A percentile compares a stretch with the other conserved stretches of the same genome.
Conservation (phyloP, 1,140 invertebrate species). For the Rhagoletis zephyria region DNA sequence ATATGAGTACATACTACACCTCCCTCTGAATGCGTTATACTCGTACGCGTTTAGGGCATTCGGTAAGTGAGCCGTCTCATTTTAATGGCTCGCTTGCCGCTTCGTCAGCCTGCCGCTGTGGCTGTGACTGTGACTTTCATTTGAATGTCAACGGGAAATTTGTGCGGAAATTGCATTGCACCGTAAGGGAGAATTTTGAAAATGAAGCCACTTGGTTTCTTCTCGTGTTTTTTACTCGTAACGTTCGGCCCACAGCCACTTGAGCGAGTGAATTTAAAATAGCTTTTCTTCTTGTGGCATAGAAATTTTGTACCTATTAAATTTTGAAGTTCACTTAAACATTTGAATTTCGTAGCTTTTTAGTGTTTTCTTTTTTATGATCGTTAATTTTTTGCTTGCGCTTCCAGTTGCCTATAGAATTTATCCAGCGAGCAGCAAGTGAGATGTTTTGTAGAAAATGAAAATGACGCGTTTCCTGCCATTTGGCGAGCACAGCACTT, state of each 20-base stretch:
- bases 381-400: neutral
- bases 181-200: constrained; percentile 7
- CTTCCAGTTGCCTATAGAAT: too few species aligned
- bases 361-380: neutral
- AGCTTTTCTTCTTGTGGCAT: neutral
- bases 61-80: constrained; percentile 28
- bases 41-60: neutral
- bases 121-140: constrained; percentile 22
- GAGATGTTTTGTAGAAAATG: constrained; percentile 44
- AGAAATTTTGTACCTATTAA: constrained; percentile 27
- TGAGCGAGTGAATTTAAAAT: constrained; percentile 6
- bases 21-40: too few species aligned
- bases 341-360: constrained; percentile 35
- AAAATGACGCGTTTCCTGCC: constrained; percentile 72
- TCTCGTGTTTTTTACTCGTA: neutral
- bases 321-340: constrained; percentile 38
- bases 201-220: constrained; percentile 9
- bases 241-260: constrained; percentile 23
- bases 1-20: neutral
- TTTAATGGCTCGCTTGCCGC: constrained; percentile 22
- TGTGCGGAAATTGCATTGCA: constrained; percentile 22
- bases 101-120: neutral
- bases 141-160: constrained; percentile 40
- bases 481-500: constrained; percentile 68
- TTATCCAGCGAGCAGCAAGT: neutral